Percentiles rank a stretch among this genome's conserved stretches.
Evolutionary conservation across 2,797 vertebrate genomes (phyloP).

Genomic region (Florisuga fusca): DNA sequence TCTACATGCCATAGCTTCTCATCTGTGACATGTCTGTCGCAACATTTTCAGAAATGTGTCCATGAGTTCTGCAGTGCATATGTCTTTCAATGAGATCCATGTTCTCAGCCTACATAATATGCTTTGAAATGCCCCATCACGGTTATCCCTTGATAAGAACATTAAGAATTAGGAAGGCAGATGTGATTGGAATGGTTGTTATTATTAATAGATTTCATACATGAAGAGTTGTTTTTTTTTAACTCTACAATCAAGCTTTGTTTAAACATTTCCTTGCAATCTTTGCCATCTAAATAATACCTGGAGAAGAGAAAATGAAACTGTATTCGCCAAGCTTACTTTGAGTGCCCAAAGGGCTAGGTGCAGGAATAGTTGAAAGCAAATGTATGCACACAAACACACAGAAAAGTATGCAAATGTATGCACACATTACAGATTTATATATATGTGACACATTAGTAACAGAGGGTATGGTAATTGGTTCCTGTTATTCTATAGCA

Average conservation of each 20-base stretch:
- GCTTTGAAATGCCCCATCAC: background rate
- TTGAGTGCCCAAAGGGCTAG: background rate
- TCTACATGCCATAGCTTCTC: background rate
- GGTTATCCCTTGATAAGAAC: background rate
- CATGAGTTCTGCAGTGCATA: background rate
- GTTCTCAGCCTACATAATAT: background rate
- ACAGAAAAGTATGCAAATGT: background rate
- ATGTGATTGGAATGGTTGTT: background rate
- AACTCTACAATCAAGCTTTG: background rate
- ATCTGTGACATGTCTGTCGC: background rate
- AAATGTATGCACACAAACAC: background rate
- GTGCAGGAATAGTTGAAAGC: background rate
- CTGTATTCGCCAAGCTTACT: background rate
- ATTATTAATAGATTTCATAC: background rate
- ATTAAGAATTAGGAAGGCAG: background rate
- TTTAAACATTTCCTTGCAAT: slow-evolving; percentile 15
- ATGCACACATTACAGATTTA: background rate
- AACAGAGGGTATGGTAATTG: background rate
- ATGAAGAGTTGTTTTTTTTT: background rate
- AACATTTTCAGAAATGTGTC: background rate
- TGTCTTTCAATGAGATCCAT: background rate
- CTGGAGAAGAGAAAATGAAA: slow-evolving; percentile 18
- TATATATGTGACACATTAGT: background rate
- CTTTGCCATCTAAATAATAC: background rate
- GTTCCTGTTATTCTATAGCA: background rate